These are phyloP conservation scores for Panzeria rudis DNA, from an alignment of 2,888 invertebrate species.

Conservation along the genomic window DNA sequence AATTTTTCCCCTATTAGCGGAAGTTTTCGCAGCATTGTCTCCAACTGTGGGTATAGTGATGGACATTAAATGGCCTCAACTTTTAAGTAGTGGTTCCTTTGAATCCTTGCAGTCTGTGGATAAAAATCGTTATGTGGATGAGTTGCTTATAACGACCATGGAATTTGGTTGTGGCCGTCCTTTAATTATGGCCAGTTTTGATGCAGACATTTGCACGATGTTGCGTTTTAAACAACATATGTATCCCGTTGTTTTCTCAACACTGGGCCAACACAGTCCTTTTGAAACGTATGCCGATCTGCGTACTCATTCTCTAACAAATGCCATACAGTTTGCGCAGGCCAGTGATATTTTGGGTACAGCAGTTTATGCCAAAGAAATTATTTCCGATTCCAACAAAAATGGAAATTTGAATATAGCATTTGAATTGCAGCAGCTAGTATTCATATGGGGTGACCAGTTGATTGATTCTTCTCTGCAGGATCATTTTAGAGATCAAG, in stretches of 20 bases:
- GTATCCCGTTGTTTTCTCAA: conserved; percentile 96
- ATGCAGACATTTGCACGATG: conserved; percentile 97
- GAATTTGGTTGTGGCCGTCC: conserved; percentile 91
- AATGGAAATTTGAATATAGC: conserved; percentile 87
- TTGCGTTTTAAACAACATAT: conserved; percentile 96
- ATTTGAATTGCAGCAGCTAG: conserved; percentile 90
- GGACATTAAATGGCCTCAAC: conserved; percentile 98
- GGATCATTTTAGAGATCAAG: conserved; percentile 91
- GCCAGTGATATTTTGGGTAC: conserved; percentile 93
- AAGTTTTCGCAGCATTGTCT: conserved; percentile 91
- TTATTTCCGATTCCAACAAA: conserved; percentile 84
- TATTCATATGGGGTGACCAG: conserved; percentile 98
- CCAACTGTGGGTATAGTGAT: conserved; percentile 95
- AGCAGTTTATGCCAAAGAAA: conserved; percentile 95
- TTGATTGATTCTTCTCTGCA: conserved; percentile 93
- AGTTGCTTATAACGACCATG: conserved; percentile 91
- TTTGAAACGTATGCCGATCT: conserved; percentile 91
- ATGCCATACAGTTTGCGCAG: conserved; percentile 92
- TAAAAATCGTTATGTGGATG: conserved; percentile 95
- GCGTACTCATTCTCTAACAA: conserved; percentile 90
- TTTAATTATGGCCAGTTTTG: conserved; percentile 96
- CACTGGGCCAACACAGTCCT: conserved; percentile 75
- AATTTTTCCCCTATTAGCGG: conserved; percentile 95
- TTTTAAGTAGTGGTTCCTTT: conserved; percentile 90
- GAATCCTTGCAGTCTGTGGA: conserved; percentile 92